phyloP scores from a whole-genome alignment of 2,113 vertebrate species.

The Phrynosoma platyrhinos region DNA sequence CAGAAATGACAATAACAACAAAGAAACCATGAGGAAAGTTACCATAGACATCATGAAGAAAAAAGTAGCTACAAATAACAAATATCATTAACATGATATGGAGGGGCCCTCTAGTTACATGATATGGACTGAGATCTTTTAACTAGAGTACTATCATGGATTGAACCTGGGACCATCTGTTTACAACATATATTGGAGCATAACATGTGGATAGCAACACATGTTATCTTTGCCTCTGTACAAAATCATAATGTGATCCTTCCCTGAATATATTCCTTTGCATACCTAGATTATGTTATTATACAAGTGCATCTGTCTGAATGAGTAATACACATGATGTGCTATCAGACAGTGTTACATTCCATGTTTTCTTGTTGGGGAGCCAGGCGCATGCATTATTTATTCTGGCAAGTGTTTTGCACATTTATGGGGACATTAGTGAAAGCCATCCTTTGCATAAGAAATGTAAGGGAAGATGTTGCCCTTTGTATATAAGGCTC shows the following conservation, averaged over 20 bases:
- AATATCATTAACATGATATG: neutral
- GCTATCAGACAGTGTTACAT: neutral
- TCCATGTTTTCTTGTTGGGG: neutral
- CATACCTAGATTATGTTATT: neutral
- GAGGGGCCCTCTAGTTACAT: neutral
- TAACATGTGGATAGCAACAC: neutral
- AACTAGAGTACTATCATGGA: neutral
- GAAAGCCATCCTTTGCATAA: neutral
- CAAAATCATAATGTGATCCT: neutral
- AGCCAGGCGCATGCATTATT: conserved; percentile 8
- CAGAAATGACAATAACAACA: no score
- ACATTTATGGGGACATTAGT: conserved; percentile 8
- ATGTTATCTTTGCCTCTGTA: neutral
- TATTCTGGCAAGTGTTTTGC: conserved; percentile 11
- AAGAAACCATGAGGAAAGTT: no score
- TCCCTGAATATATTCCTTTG: neutral
- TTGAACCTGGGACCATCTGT: neutral
- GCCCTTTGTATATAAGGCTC: conserved; percentile 6
- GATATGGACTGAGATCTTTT: neutral
- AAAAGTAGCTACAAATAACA: neutral
- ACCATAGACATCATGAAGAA: neutral
- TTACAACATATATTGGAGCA: neutral
- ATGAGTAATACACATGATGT: neutral
- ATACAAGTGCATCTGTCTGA: no score
- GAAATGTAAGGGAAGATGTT: neutral